A percentile compares a stretch with the other conserved stretches of the same genome.
These are phyloP conservation scores for Osmerus eperlanus DNA, from an alignment of 2,113 vertebrate genomes.

Conservation along the genomic window DNA sequence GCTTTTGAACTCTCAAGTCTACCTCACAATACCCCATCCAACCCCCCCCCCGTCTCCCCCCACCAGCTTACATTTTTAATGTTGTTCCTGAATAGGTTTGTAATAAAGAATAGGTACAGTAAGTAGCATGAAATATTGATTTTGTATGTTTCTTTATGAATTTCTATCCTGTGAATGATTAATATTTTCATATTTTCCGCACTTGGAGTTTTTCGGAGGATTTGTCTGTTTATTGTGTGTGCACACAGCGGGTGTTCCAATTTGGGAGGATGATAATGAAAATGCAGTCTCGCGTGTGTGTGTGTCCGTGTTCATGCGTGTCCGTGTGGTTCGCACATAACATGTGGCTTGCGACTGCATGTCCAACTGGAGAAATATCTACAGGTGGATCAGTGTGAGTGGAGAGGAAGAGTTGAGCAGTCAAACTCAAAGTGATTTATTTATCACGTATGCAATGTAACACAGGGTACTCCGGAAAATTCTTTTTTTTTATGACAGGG, in stretches of 20 bases:
- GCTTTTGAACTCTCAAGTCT: conserved; percentile 87
- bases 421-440: too few relatives aligned
- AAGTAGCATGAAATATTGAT: conserved; percentile 99
- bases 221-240: conserved; percentile 70
- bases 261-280: conserved; percentile 72
- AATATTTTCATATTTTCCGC: conserved; percentile 92
- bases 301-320: background rate
- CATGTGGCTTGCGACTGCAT: background rate
- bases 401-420: too few relatives aligned
- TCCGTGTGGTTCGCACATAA: too few relatives aligned
- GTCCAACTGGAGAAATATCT: too few relatives aligned
- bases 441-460: too few relatives aligned
- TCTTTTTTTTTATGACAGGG: too few relatives aligned
- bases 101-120: conserved; percentile 95
- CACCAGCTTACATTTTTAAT: conserved; percentile 93
- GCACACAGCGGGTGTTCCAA: conserved; percentile 67
- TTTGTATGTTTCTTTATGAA: conserved; percentile 98
- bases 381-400: too few relatives aligned
- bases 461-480: too few relatives aligned
- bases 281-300: conserved; percentile 8
- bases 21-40: conserved; percentile 45
- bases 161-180: conserved; percentile 96
- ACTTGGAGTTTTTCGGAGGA: conserved; percentile 85
- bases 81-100: conserved; percentile 93
- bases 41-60: conserved; percentile 43